phyloP scores from a whole-genome alignment of 2,113 vertebrate genomes.

The Leucopternis melanops region DNA sequence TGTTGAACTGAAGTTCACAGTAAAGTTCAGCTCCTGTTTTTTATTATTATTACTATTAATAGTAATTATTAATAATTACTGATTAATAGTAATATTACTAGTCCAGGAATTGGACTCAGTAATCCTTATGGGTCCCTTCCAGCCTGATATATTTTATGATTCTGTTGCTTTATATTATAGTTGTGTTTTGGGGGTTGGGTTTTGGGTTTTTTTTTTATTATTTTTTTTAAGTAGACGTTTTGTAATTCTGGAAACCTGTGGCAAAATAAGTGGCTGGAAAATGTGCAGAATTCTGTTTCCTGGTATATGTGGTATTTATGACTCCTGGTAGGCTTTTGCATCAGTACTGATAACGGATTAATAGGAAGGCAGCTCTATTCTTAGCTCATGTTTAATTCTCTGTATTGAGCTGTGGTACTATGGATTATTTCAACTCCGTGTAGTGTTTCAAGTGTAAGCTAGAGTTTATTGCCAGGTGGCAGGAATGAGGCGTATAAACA shows the following conservation, averaged over 20 bases:
- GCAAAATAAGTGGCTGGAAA: not conserved
- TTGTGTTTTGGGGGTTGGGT: not conserved
- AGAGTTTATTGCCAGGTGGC: conserved; percentile 65
- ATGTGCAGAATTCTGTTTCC: not conserved
- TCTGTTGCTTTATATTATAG: not conserved
- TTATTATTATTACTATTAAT: not conserved
- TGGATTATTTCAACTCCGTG: conserved; percentile 41
- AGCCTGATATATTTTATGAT: not conserved
- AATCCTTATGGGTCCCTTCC: not conserved
- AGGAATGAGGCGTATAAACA: conserved; percentile 63
- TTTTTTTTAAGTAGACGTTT: not conserved
- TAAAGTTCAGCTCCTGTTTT: not conserved
- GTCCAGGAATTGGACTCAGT: not conserved
- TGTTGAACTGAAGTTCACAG: not conserved
- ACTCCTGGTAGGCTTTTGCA: not conserved
- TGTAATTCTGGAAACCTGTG: not conserved
- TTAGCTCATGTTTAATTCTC: conserved; percentile 37
- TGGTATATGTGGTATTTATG: not conserved
- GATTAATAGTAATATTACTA: not conserved
- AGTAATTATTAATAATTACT: not conserved
- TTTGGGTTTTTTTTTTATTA: not conserved
- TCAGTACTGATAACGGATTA: not conserved
- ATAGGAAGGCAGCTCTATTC: conserved; percentile 5
- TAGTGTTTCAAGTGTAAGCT: conserved; percentile 60
- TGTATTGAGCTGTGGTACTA: not conserved